Conservation (phyloP, 1,140 invertebrate genomes). For the Ceratina calcarata region DNA sequence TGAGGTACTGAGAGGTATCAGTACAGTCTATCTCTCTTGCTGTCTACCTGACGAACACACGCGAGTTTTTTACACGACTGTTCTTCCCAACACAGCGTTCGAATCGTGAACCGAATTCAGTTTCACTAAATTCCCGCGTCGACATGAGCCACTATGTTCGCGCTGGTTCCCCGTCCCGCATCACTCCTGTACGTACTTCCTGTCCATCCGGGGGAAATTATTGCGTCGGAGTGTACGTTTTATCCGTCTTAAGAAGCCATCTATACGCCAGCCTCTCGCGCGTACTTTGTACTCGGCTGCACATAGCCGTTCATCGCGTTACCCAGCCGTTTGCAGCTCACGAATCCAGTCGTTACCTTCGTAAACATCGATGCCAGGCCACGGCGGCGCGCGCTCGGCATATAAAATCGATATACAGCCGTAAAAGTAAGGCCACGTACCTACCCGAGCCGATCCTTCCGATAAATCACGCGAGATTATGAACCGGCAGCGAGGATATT, state of each 20-base stretch:
- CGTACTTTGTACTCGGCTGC: constrained; percentile 15
- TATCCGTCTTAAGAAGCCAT: constrained; percentile 37
- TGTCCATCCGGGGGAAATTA: constrained; percentile 19
- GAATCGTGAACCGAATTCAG: not conserved
- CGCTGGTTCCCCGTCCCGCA: not conserved
- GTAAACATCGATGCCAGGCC: constrained; percentile 7
- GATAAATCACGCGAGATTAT: constrained; percentile 39
- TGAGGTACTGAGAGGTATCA: too few species aligned
- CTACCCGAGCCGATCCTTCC: not conserved
- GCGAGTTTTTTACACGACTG: too few species aligned
- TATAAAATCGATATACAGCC: constrained; percentile 33
- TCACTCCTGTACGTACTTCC: not conserved
- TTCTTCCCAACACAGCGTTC: not conserved
- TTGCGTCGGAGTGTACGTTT: constrained; percentile 21
- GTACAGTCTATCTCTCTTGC: too few species aligned
- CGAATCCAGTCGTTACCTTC: not conserved
- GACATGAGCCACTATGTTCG: not conserved
- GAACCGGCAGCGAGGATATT: not conserved
- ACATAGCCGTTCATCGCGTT: constrained; percentile 23
- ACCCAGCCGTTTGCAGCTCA: not conserved
- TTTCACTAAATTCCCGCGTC: constrained; percentile 7
- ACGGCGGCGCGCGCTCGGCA: not conserved
- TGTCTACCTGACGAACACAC: too few species aligned
- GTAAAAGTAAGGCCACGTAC: constrained; percentile 12
- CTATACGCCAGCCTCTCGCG: constrained; percentile 23